Evolutionary conservation across 23 tunicate genomes (phyloP).

Genomic region (Trididemnum miniatum): DNA sequence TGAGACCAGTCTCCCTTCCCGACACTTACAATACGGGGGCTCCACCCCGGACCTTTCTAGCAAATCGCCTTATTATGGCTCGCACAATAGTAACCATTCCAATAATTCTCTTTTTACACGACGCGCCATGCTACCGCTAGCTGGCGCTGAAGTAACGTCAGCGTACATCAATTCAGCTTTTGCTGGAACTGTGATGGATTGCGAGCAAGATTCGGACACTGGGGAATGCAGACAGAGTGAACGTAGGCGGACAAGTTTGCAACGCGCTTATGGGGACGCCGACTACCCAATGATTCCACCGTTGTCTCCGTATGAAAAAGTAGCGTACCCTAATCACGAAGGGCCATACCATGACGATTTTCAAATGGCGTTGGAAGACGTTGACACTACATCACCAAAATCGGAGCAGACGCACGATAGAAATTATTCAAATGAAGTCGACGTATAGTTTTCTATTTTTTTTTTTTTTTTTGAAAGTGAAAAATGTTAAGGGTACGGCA

Average conservation of each 20-base stretch:
- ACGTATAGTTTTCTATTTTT: no score
- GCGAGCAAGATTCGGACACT: constrained; percentile 16
- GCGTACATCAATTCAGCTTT: background rate
- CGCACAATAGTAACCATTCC: constrained; percentile 32
- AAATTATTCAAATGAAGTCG: no score
- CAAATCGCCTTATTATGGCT: constrained; percentile 44
- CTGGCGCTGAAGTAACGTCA: background rate
- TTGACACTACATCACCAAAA: no score
- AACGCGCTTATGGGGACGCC: constrained; percentile 9
- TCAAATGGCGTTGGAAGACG: no score
- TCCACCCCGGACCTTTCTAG: constrained; percentile 60
- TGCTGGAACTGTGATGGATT: background rate
- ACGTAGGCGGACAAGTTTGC: background rate
- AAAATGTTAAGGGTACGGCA: no score
- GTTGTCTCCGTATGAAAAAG: no score
- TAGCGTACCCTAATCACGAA: no score
- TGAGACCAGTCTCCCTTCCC: background rate
- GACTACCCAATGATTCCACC: no score
- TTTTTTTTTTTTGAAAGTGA: no score
- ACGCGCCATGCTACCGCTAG: background rate
- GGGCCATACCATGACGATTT: no score
- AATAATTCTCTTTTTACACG: background rate
- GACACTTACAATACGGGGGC: constrained; percentile 25
- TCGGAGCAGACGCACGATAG: no score
- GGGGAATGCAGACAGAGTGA: constrained; percentile 8